Evolutionary conservation across 2,113 vertebrate genomes (phyloP).

Genomic region (Anoura caudifer): DNA sequence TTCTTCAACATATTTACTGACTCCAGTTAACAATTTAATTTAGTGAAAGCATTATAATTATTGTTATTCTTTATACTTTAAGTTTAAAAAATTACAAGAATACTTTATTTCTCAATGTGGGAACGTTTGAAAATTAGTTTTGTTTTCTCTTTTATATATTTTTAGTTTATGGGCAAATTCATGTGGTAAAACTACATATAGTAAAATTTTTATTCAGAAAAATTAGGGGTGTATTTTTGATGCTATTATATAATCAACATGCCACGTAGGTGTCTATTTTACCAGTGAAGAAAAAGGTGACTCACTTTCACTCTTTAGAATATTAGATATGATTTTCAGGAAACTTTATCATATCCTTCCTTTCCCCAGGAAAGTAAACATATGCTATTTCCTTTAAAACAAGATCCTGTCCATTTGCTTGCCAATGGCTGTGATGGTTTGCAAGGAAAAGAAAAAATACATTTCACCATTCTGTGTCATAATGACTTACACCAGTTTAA

Average conservation of each 20-base stretch:
- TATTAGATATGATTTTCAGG: conserved; percentile 51
- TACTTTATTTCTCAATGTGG: neutral
- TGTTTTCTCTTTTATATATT: neutral
- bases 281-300: neutral
- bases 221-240: neutral
- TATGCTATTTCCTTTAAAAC: conserved; percentile 74
- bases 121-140: neutral
- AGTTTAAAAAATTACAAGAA: neutral
- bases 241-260: neutral
- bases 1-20: conserved; percentile 66
- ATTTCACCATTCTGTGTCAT: conserved; percentile 70
- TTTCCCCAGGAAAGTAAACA: conserved; percentile 62
- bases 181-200: neutral
- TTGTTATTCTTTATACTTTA: neutral
- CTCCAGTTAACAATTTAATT: conserved; percentile 39
- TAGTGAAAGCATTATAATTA: conserved; percentile 50
- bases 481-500: conserved; percentile 83
- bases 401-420: conserved; percentile 69
- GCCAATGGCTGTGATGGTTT: conserved; percentile 68
- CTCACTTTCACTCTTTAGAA: neutral
- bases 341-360: conserved; percentile 43
- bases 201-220: neutral
- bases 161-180: neutral
- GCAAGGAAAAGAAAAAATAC: conserved; percentile 47
- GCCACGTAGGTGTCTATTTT: neutral